Conservation (phyloP, 2,113 vertebrate genomes). For the Syngnathus floridae region DNA sequence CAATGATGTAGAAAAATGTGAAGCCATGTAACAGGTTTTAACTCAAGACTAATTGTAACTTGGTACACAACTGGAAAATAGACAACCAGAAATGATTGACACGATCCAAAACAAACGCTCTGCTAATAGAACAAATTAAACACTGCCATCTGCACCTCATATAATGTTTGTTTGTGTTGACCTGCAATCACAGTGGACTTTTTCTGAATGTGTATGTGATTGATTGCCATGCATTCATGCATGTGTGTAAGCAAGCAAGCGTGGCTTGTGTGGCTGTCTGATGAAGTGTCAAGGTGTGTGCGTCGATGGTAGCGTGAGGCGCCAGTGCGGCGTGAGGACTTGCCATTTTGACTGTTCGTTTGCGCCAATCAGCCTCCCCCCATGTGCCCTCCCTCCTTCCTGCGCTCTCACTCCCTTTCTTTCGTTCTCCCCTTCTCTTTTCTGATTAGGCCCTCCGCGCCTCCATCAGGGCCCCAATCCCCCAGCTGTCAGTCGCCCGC, state of each 20-base stretch:
- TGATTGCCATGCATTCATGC: conserved; percentile 11
- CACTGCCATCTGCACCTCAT: conserved; percentile 28
- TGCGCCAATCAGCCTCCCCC: conserved; percentile 93
- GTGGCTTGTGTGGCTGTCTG: conserved; percentile 6
- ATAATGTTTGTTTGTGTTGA: conserved; percentile 31
- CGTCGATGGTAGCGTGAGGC: conserved; percentile 31
- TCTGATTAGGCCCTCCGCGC: conserved; percentile 97
- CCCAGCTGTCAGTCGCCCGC: conserved; percentile 98
- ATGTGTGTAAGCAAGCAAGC: conserved; percentile 6
- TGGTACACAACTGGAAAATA: not conserved
- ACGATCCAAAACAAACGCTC: conserved; percentile 5
- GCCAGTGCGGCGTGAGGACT: conserved; percentile 43
- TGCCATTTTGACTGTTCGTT: conserved; percentile 86
- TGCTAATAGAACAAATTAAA: conserved; percentile 26
- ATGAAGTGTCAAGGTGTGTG: conserved; percentile 36
- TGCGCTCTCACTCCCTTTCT: conserved; percentile 75
- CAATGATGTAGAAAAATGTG: not conserved
- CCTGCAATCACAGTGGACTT: conserved; percentile 17
- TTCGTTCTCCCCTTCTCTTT: conserved; percentile 81
- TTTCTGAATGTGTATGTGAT: conserved; percentile 16
- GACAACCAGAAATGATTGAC: not conserved
- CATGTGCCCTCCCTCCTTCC: conserved; percentile 61
- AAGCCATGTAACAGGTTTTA: conserved; percentile 15
- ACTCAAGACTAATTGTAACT: conserved; percentile 11
- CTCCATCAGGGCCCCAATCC: conserved; percentile 99